Evolutionary conservation across 2,797 vertebrate genomes (phyloP), one percentile per base, ranked within the genome.

Genomic region (Karalla daura): DNA sequence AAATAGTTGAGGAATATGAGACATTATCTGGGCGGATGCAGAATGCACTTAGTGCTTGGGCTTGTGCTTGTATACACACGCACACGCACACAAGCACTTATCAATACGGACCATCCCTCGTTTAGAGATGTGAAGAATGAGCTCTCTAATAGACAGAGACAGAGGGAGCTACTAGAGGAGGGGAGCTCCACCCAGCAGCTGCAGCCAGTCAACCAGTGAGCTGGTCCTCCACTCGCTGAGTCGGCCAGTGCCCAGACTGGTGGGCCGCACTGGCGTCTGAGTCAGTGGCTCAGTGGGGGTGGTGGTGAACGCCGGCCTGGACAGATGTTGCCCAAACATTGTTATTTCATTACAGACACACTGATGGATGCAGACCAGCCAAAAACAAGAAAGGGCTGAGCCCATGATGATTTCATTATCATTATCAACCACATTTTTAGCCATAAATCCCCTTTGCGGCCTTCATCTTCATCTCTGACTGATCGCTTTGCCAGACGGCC

Each of bases 101-200:
- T 64, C 52, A 54, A 47, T 60, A 37, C 36, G 35, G 17, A 59
- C 28, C 43, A 55, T 61, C 52, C 50, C 37, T 61, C 40, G 24
- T 43, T 74, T 37, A 36, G 39, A 59, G 64, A 78, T 36, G 36
- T 78, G 80, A 79, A 49, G 45, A 70, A 87, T 51, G 76, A 71
- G 41, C 58, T 50, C 64, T 24, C 39, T 76, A 67, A 80, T 63
- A 67, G 58, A 65, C 61, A 30, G 41, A 80, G 71, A 70, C 64
- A 70, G 75, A 78, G 63, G 60, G 32, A 52, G 65, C 56, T 37
- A 61, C 54, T 24, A 17, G 59, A 74, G 37, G 70, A 85, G 58
- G 69, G 64, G 58, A 12, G 71, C 78, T 88, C 84, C 89, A 81
- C 81, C 81, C 66, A 79, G 80, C 86, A 91, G 87, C 89, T 89